Evolutionary conservation across 1,140 invertebrate genomes (phyloP).

Genomic region (Dreissena polymorpha): DNA sequence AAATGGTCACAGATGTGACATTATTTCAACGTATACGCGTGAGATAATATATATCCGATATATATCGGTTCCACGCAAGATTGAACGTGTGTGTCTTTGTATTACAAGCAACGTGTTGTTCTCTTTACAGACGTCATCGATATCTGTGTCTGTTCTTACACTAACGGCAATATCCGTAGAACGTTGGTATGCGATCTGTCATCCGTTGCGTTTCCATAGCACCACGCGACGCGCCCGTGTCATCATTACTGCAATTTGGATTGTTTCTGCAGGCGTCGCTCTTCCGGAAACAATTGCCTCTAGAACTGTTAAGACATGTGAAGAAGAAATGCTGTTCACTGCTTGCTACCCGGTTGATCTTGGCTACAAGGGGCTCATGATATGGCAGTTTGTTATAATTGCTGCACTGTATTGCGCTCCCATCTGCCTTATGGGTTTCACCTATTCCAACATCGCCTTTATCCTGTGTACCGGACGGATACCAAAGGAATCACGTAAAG

Average conservation of each 20-base stretch:
- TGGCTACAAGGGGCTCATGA: neutral
- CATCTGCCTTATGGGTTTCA: slow-evolving; percentile 36
- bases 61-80: too few relatives aligned
- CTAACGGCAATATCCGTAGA: slow-evolving; percentile 95
- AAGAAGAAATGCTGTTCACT: slow-evolving; percentile 12
- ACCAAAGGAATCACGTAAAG: neutral
- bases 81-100: too few relatives aligned
- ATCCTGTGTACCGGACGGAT: slow-evolving; percentile 10
- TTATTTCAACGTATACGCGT: too few relatives aligned
- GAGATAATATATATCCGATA: too few relatives aligned
- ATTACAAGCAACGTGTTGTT: too few relatives aligned
- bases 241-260: slow-evolving; percentile 89
- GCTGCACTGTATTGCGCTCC: slow-evolving; percentile 26
- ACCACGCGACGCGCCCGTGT: slow-evolving; percentile 89
- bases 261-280: neutral
- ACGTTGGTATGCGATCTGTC: slow-evolving; percentile 96
- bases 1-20: too few relatives aligned
- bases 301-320: neutral
- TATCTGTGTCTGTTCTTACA: slow-evolving; percentile 94
- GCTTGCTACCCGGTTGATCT: slow-evolving; percentile 27
- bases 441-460: slow-evolving; percentile 20
- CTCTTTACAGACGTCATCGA: slow-evolving; percentile 88
- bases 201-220: slow-evolving; percentile 88
- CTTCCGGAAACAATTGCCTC: slow-evolving; percentile 25
- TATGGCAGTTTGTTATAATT: slow-evolving; percentile 36